These are phyloP conservation scores for Sesamia inferens DNA, from an alignment of 2,888 invertebrate species.

Conservation along the genomic window DNA sequence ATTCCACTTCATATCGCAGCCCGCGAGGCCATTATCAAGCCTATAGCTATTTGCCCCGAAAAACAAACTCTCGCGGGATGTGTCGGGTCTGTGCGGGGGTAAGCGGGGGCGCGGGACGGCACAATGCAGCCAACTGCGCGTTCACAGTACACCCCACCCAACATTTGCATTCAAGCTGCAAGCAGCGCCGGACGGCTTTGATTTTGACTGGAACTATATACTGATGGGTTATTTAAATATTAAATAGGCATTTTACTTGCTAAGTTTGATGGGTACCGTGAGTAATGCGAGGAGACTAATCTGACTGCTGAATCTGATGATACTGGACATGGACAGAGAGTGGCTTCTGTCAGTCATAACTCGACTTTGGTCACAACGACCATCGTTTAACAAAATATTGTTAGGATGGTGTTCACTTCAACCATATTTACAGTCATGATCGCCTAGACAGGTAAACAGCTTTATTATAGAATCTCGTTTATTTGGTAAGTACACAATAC, in stretches of 20 bases:
- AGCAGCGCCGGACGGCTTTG: constrained; percentile 82
- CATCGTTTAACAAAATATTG: neutral
- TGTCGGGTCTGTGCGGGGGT: constrained; percentile 70
- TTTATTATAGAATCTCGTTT: neutral
- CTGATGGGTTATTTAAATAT: constrained; percentile 62
- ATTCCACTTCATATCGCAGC: constrained; percentile 65
- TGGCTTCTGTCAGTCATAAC: neutral
- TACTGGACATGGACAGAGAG: neutral
- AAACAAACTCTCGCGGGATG: constrained; percentile 90
- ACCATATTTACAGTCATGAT: neutral
- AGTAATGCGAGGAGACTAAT: constrained; percentile 8
- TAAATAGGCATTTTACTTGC: constrained; percentile 54
- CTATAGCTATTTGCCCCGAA: constrained; percentile 90
- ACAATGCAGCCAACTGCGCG: constrained; percentile 89
- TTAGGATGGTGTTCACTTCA: neutral
- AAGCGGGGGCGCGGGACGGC: constrained; percentile 66
- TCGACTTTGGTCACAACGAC: neutral
- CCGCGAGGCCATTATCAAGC: constrained; percentile 90
- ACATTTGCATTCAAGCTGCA: constrained; percentile 84
- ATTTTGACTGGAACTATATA: constrained; percentile 73
- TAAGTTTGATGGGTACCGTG: constrained; percentile 24
- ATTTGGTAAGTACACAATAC: neutral
- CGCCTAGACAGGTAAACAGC: neutral
- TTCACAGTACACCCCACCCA: constrained; percentile 82
- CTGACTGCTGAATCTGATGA: neutral